Percentiles rank a stretch among this genome's conserved stretches.
phyloP scores from a whole-genome alignment of 2,113 vertebrate species.

The Perca flavescens region DNA sequence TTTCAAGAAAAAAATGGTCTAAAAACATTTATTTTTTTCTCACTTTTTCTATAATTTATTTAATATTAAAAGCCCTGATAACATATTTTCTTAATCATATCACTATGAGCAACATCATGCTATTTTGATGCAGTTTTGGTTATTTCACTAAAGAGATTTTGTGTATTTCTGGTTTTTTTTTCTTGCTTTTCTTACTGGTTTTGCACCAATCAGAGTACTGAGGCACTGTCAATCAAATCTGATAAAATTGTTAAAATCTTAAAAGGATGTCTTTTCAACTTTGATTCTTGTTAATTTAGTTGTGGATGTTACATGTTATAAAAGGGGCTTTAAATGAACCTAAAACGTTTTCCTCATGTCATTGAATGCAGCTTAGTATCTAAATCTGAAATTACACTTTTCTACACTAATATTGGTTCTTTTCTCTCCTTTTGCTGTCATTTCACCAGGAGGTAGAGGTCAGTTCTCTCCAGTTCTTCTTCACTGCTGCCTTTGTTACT shows the following conservation, averaged over 20 bases:
- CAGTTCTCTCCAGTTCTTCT: conserved; percentile 76
- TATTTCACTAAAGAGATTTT: too few relatives aligned
- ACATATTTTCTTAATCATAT: neutral
- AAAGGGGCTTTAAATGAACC: conserved; percentile 1
- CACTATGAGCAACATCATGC: neutral
- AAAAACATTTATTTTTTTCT: neutral
- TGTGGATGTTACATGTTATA: neutral
- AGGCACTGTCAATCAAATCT: neutral
- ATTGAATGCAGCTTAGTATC: conserved; percentile 37
- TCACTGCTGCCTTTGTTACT: conserved; percentile 46
- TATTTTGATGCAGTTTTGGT: neutral
- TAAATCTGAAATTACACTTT: conserved; percentile 34
- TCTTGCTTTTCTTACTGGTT: too few relatives aligned
- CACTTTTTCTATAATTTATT: neutral
- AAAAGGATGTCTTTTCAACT: neutral
- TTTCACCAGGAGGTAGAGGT: conserved; percentile 89
- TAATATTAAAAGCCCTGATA: neutral
- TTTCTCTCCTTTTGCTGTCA: conserved; percentile 73
- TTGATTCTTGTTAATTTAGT: neutral
- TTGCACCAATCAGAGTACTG: neutral
- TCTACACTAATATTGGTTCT: conserved; percentile 61
- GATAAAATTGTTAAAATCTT: neutral
- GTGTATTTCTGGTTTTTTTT: too few relatives aligned
- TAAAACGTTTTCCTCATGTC: conserved; percentile 7
- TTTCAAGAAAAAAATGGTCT: neutral